Percentiles rank a stretch among this genome's conserved stretches.
Evolutionary conservation across 2,888 invertebrate species (phyloP).

Genomic region (Oxytorus armatus): DNA sequence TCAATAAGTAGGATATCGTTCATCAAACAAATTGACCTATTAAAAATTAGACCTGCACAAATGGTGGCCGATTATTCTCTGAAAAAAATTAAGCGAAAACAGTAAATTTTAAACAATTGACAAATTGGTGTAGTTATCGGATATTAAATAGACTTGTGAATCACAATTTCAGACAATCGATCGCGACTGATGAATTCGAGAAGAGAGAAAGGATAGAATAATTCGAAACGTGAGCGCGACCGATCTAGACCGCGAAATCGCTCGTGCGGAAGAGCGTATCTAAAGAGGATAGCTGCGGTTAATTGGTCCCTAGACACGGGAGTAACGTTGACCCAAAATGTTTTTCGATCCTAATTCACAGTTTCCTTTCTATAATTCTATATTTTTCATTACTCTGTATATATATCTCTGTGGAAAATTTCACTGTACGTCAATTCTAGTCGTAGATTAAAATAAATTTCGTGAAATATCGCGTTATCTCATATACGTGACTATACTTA

Average conservation of each 20-base stretch:
- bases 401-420: no score
- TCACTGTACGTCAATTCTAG: not conserved
- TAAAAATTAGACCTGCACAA: no score
- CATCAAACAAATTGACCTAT: no score
- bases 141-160: no score
- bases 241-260: slow-evolving; percentile 26
- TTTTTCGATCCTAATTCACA: slow-evolving; percentile 12
- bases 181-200: slow-evolving; percentile 74
- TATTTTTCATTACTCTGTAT: no score
- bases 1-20: no score
- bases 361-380: slow-evolving; percentile 20
- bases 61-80: no score
- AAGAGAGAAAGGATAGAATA: slow-evolving; percentile 57
- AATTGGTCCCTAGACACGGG: slow-evolving; percentile 60
- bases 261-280: slow-evolving; percentile 65
- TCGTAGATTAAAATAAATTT: slow-evolving; percentile 14
- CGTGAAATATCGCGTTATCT: slow-evolving; percentile 21
- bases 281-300: slow-evolving; percentile 54
- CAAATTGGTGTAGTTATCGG: no score
- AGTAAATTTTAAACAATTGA: no score
- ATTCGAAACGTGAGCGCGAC: slow-evolving; percentile 67
- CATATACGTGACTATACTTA: not conserved
- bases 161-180: no score
- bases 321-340: slow-evolving; percentile 56
- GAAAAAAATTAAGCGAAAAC: no score